Evolutionary conservation across 2,888 invertebrate species (phyloP), one percentile per base, ranked within the genome.

Genomic region (Spilosoma lubricipeda): DNA sequence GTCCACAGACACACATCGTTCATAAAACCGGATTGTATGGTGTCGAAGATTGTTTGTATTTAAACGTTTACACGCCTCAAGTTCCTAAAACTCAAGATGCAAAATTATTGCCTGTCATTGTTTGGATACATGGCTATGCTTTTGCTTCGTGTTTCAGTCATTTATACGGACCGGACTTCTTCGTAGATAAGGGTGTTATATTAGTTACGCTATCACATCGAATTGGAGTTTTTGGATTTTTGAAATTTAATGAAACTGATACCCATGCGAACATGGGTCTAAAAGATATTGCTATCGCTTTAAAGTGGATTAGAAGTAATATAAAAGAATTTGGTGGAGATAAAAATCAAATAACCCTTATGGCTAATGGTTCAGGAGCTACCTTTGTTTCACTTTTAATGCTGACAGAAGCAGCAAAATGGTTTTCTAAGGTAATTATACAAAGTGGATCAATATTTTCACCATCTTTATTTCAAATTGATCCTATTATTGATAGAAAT

Each of bases 21-120:
- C 93, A 94, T 73, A 93, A 91, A 83, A 81, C 91, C 36, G 88
- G 85, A 2, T 36, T 90, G 36, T 93, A 89, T 85, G 97, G 97
- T 11, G 90, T 90, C 69, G 97, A 97, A 89, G 96, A 97, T 86
- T 98, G 97, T 82, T 94, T 98, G 0, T 96, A 96, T 83, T 85
- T 98, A n/a, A 98, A 98, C 87, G 96, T 98, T 11, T 97, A 96
- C 86, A 96, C 97, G 11, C 97, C 97, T 2, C 88, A 88, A 74
- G 83, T 96, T 76, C 90, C 91, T 0, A 91, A 89, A 68, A 66
- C 56, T 20, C 77, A 76, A 45, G 80, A 78, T 27, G 74, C 77
- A 27, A 73, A 77, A 18, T 74, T 81, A 18, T 92, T 89, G 80
- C 81, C 95, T 13, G 92, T 95, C 1, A 86, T 95, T 66, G 90